Evolutionary conservation across 2,888 invertebrate genomes (phyloP).

Genomic region (Coremacera marginata): DNA sequence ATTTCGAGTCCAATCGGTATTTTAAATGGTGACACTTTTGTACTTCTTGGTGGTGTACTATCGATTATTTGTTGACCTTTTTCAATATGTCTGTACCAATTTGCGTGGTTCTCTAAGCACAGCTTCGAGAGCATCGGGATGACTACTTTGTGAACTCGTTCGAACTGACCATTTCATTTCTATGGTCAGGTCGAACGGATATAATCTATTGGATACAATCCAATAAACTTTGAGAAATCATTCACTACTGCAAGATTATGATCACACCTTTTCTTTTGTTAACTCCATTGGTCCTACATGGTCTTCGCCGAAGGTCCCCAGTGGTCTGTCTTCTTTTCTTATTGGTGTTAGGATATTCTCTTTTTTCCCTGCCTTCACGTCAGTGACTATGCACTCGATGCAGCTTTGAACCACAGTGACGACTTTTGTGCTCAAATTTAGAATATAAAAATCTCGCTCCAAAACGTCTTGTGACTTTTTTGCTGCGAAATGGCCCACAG

Average conservation of each 20-base stretch:
- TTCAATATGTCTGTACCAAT: no score
- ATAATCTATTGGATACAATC: constrained; percentile 14
- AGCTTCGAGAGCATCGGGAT: constrained; percentile 60
- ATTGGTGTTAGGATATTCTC: constrained; percentile 58
- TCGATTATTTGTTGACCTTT: no score
- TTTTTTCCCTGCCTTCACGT: constrained; percentile 55
- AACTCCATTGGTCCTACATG: no score
- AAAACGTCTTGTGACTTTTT: constrained; percentile 10
- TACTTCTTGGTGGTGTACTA: constrained; percentile 54
- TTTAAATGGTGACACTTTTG: constrained; percentile 35
- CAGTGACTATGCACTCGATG: constrained; percentile 34
- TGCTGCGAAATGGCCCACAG: constrained; percentile 59
- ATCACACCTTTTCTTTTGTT: constrained; percentile 58
- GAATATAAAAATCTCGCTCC: constrained; percentile 10
- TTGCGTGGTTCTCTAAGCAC: no score
- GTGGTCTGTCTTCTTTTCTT: no score
- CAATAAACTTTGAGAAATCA: no score
- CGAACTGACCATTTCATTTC: constrained; percentile 61
- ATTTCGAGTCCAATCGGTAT: constrained; percentile 40
- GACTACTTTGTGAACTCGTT: constrained; percentile 56
- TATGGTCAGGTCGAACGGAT: constrained; percentile 53
- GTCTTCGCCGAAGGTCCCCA: constrained; percentile 52
- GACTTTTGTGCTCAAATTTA: constrained; percentile 17
- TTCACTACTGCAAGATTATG: constrained; percentile 53
- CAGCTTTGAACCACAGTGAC: constrained; percentile 21